Evolutionary conservation across 2,113 vertebrate species (phyloP), one percentile per base, ranked within the genome.

Genomic region (Dasyurus viverrinus): DNA sequence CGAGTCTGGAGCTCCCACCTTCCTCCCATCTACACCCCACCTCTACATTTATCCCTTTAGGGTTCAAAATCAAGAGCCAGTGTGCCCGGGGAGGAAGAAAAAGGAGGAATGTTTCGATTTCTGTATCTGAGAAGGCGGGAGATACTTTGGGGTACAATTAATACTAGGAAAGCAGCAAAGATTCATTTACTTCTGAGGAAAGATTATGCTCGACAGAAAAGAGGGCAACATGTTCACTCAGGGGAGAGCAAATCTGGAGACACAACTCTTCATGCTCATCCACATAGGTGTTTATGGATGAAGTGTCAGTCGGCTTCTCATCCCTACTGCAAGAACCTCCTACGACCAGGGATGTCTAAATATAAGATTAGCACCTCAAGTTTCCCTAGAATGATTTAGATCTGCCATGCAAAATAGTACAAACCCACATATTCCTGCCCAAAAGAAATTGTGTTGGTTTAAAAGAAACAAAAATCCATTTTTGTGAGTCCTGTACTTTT

Each of bases 401-500:
- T 48, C 54, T 52, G 14, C 93, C 93, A 50, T 6, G 46, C 6
- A 2, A 1, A 52, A 89, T 24, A 8, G 7, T 25, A 50, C 7
- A 89, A 84, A 93, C 89, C 50, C 19, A 11, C 24, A 2, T 55
- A 27, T 52, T 89, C 30, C 0, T 1, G 89, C 36, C 36, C 12
- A 11, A 11, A 19, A 10, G 91, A 50, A n/a, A 52, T 90, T 30
- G 89, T 92, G 93, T 54, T 25, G 53, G 2, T 0, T 53, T n/a
- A 0, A 57, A 91, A 84, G 48, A 30, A 89, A 84, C 93, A 95
- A 30, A 96, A 89, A 76, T 94, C 36, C 95, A 89, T 90, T 55
- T 84, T 0, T 36, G 95, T 90, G 76, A 55, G 94, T 55, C 97
- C 90, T 2, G 50, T 50, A 96, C 48, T 57, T 89, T 95, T 93